Conservation (phyloP, 2,797 vertebrate species). For the Lepilemur ruficaudatus region DNA sequence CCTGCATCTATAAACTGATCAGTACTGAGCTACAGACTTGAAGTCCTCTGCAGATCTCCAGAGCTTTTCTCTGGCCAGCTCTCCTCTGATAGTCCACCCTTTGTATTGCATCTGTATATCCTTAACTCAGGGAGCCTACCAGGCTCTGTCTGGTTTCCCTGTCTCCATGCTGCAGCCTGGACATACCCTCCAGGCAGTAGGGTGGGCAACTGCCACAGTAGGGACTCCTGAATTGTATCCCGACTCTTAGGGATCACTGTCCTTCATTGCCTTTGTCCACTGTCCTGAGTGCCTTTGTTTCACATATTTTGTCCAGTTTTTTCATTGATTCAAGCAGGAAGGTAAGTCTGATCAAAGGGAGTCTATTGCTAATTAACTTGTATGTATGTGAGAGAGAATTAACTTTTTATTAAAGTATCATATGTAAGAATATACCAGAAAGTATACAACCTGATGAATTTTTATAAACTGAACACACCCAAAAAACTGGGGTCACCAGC, state of each 20-base stretch:
- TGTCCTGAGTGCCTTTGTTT: background rate
- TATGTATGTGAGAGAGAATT: background rate
- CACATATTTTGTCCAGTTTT: slow-evolving; percentile 6
- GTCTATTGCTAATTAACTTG: background rate
- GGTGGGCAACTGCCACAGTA: too few species aligned
- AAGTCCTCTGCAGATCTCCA: background rate
- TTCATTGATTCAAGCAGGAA: background rate
- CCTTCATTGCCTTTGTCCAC: background rate
- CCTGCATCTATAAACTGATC: background rate
- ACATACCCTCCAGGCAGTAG: background rate
- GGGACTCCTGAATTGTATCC: background rate
- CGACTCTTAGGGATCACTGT: background rate
- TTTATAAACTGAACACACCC: background rate
- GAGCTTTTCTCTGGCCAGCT: background rate
- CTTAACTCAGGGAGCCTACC: background rate
- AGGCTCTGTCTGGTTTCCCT: background rate
- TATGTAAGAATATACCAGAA: slow-evolving; percentile 27
- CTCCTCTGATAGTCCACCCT: background rate
- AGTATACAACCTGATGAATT: background rate
- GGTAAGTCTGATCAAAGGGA: slow-evolving; percentile 19
- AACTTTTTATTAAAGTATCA: slow-evolving; percentile 12
- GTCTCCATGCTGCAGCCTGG: background rate
- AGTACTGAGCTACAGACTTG: background rate
- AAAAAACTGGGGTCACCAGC: background rate
- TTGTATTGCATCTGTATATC: background rate